Evolutionary conservation across 2,113 vertebrate genomes (phyloP).

Genomic region (Phrynosoma platyrhinos): DNA sequence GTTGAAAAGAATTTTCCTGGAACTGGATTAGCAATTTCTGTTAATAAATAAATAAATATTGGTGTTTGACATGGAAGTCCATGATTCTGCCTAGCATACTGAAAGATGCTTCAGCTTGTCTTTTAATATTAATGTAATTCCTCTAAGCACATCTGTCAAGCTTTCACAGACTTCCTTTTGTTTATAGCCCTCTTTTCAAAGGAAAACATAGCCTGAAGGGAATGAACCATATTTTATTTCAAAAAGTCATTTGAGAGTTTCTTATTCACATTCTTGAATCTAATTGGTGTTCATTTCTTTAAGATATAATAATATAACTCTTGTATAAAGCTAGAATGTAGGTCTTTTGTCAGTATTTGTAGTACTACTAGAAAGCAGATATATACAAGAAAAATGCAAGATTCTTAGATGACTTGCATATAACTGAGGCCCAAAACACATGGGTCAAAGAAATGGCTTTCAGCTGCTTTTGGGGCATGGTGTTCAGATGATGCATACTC

Average conservation of each 20-base stretch:
- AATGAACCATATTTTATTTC: constrained; percentile 43
- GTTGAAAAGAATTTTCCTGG: constrained; percentile 9
- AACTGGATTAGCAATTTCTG: constrained; percentile 1
- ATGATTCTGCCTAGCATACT: constrained; percentile 29
- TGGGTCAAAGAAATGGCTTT: no score
- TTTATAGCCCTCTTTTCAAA: constrained; percentile 33
- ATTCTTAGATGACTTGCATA: neutral
- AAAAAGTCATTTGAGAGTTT: constrained; percentile 47
- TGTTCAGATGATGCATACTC: no score
- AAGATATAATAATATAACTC: constrained; percentile 25
- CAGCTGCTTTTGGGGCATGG: no score
- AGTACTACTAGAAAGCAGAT: neutral
- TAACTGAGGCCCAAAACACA: constrained; percentile 10
- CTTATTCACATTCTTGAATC: constrained; percentile 32
- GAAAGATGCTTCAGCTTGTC: constrained; percentile 27
- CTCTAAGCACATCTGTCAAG: neutral
- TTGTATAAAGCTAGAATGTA: constrained; percentile 22
- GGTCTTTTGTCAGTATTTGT: constrained; percentile 31
- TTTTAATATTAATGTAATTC: constrained; percentile 43
- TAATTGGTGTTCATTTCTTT: neutral
- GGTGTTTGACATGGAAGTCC: neutral
- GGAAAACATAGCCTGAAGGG: constrained; percentile 37
- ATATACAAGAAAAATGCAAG: neutral
- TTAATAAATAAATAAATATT: constrained; percentile 11
- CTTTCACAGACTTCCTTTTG: constrained; percentile 5